Conservation (phyloP, 1,140 invertebrate species). For the Aphaenogaster rudis region DNA sequence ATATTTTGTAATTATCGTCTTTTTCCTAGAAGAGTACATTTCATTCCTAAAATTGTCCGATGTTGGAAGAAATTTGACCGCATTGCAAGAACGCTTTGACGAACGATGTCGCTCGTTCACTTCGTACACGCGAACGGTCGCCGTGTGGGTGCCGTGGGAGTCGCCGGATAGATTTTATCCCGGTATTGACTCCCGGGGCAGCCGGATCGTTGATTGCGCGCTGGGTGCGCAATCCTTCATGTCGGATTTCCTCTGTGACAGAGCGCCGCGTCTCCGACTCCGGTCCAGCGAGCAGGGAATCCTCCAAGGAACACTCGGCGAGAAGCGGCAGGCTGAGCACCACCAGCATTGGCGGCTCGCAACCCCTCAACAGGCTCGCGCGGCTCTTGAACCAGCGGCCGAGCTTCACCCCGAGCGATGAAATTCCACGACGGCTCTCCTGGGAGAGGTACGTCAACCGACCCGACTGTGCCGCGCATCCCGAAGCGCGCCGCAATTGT, state of each 20-base stretch:
- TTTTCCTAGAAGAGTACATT: background rate
- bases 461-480: background rate
- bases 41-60: background rate
- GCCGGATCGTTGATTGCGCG: background rate
- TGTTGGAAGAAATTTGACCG: background rate
- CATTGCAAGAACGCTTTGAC: background rate
- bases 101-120: background rate
- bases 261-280: conserved; percentile 84
- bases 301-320: conserved; percentile 76
- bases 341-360: conserved; percentile 81
- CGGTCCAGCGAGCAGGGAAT: conserved; percentile 77
- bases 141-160: background rate
- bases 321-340: conserved; percentile 81
- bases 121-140: background rate
- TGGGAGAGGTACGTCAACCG: conserved; percentile 91
- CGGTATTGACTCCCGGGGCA: background rate
- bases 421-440: conserved; percentile 90
- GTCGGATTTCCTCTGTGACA: conserved; percentile 42
- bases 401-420: conserved; percentile 84
- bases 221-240: background rate
- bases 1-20: background rate
- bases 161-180: background rate
- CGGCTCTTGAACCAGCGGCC: conserved; percentile 90
- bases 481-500: background rate
- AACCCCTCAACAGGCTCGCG: conserved; percentile 90